phyloP scores from a whole-genome alignment of 2,797 vertebrate genomes.

The Coregonus suidteri region DNA sequence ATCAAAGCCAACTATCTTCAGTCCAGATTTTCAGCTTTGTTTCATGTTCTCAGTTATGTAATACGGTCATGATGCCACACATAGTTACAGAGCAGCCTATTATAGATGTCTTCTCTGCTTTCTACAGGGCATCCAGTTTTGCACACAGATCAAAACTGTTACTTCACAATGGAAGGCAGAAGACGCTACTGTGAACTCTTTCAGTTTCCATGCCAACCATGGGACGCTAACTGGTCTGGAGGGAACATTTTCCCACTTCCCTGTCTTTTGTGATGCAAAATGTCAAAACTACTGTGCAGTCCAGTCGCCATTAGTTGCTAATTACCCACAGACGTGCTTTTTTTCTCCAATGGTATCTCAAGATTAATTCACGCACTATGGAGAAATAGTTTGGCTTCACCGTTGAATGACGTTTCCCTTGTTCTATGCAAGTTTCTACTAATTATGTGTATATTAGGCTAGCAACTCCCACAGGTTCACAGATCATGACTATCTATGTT shows the following conservation, averaged over 20 bases:
- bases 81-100: neutral
- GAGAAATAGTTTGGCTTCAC: neutral
- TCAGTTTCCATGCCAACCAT: constrained; percentile 96
- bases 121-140: constrained; percentile 91
- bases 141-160: constrained; percentile 95
- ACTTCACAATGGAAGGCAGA: constrained; percentile 98
- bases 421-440: constrained; percentile 32
- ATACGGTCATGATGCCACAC: neutral
- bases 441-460: constrained; percentile 11
- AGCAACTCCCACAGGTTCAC: too few species aligned
- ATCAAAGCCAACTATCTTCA: neutral
- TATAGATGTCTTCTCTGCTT: neutral
- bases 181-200: constrained; percentile 88
- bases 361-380: neutral
- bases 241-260: neutral
- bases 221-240: constrained; percentile 81
- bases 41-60: neutral
- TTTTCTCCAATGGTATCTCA: constrained; percentile 8
- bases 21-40: neutral
- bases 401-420: neutral
- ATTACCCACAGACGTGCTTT: neutral
- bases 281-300: neutral
- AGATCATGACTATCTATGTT: too few species aligned
- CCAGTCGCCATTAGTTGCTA: neutral
- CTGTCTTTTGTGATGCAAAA: neutral